Evolutionary conservation across 2,797 vertebrate species (phyloP).

Genomic region (Danio choprae): DNA sequence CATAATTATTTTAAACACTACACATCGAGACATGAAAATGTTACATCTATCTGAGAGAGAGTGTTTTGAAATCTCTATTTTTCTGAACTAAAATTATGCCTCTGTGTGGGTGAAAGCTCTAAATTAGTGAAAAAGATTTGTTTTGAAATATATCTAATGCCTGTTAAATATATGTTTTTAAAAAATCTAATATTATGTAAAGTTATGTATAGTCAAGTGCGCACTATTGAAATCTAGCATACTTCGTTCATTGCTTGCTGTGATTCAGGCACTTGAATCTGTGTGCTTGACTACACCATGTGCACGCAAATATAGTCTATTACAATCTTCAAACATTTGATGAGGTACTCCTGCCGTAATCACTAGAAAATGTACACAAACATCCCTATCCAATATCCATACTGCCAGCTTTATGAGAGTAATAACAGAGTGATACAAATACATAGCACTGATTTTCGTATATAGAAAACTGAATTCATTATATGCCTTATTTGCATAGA

Average conservation of each 20-base stretch:
- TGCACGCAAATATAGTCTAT: background rate
- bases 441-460: constrained; percentile 3
- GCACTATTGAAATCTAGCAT: background rate
- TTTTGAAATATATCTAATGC: background rate
- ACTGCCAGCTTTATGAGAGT: background rate
- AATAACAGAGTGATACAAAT: background rate
- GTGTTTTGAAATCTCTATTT: no score
- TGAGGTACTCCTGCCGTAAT: background rate
- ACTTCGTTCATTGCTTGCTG: background rate
- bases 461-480: background rate
- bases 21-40: no score
- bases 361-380: background rate
- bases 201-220: constrained; percentile 17
- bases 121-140: no score
- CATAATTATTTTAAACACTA: no score
- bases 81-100: no score
- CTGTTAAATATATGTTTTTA: background rate
- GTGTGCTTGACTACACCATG: background rate
- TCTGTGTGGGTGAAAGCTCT: no score
- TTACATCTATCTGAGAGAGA: no score
- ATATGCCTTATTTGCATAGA: background rate
- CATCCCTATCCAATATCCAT: background rate
- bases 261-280: background rate
- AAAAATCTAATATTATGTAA: background rate
- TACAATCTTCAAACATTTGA: background rate